A percentile compares a stretch with the other conserved stretches of the same genome.
phyloP scores from a whole-genome alignment of 2,888 invertebrate genomes.

The Pyrochroa serraticornis region DNA sequence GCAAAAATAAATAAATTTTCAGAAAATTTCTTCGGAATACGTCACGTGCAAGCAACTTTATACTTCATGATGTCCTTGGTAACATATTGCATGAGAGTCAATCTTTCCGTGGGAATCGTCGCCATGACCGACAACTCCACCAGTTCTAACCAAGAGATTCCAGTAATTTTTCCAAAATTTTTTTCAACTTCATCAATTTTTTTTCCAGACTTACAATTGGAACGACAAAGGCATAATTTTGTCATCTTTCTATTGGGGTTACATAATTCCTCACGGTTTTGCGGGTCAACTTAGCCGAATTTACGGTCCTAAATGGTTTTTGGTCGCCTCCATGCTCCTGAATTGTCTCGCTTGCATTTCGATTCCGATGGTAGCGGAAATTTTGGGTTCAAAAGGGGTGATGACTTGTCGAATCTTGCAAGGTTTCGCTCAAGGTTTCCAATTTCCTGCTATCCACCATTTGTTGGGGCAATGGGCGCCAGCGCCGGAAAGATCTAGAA shows the following conservation, averaged over 20 bases:
- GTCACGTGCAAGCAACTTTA: slow-evolving; percentile 67
- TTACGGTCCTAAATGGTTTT: slow-evolving; percentile 73
- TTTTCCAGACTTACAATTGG: neutral
- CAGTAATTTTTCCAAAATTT: slow-evolving; percentile 51
- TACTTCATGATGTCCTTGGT: slow-evolving; percentile 65
- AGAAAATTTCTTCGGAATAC: slow-evolving; percentile 56
- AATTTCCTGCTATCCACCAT: slow-evolving; percentile 75
- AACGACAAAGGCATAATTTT: slow-evolving; percentile 57
- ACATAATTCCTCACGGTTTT: slow-evolving; percentile 71
- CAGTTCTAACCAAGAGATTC: slow-evolving; percentile 50
- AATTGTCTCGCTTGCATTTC: slow-evolving; percentile 69
- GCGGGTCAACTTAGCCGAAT: slow-evolving; percentile 70
- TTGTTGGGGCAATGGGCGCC: slow-evolving; percentile 79
- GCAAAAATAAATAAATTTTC: too few relatives aligned
- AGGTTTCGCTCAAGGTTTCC: slow-evolving; percentile 75
- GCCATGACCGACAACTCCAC: slow-evolving; percentile 70
- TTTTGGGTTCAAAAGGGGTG: slow-evolving; percentile 67
- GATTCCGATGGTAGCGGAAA: slow-evolving; percentile 68
- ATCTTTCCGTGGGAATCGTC: slow-evolving; percentile 71
- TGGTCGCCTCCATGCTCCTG: slow-evolving; percentile 61
- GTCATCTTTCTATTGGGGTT: slow-evolving; percentile 82
- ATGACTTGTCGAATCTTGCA: slow-evolving; percentile 71
- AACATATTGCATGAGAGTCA: slow-evolving; percentile 67
- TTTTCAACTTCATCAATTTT: neutral
- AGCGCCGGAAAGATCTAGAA: slow-evolving; percentile 68